Percentiles rank a stretch among this genome's conserved stretches.
These are phyloP conservation scores for Euleptes europaea DNA, from an alignment of 2,113 vertebrate genomes.

Conservation along the genomic window DNA sequence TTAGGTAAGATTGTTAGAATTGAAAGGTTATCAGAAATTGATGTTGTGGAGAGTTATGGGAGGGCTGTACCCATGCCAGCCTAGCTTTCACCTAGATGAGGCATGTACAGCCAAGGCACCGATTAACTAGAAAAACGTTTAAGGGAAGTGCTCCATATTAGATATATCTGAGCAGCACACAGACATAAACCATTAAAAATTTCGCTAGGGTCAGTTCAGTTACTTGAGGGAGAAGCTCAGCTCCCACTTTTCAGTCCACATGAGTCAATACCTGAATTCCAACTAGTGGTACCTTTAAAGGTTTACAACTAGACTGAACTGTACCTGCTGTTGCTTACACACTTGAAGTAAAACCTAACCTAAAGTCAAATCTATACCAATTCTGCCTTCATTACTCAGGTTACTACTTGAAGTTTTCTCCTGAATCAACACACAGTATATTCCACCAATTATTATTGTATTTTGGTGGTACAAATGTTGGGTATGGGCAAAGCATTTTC, in stretches of 20 bases:
- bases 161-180: neutral
- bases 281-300: neutral
- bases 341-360: neutral
- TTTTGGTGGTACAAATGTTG: neutral
- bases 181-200: neutral
- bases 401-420: neutral
- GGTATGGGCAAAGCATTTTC: neutral
- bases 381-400: neutral
- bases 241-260: neutral
- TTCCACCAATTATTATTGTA: neutral
- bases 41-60: neutral
- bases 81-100: neutral
- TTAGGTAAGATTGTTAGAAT: neutral
- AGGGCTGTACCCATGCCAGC: neutral
- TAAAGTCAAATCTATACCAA: neutral
- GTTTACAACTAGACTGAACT: neutral
- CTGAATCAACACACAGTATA: too few species aligned
- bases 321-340: neutral
- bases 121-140: neutral
- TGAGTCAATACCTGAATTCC: neutral
- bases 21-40: too few species aligned
- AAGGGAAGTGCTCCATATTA: neutral
- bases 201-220: neutral
- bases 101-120: neutral
- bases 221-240: neutral